A percentile compares a stretch with the other conserved stretches of the same genome.
These are phyloP conservation scores for Oophaga pumilio DNA, from an alignment of 2,113 vertebrate species.

Conservation along the genomic window DNA sequence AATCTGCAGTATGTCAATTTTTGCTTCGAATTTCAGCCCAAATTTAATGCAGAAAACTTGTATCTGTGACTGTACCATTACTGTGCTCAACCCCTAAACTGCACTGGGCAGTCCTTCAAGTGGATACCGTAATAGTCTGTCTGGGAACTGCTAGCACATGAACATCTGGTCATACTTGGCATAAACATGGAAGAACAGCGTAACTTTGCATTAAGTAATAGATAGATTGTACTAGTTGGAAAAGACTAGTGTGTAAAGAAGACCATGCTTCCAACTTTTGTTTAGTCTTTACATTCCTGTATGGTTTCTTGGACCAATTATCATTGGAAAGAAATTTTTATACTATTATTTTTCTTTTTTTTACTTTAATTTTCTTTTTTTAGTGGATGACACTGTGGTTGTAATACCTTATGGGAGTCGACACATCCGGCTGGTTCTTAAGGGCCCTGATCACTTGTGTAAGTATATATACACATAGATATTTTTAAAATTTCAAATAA, in stretches of 20 bases:
- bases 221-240: too few relatives aligned
- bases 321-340: background rate
- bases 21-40: too few relatives aligned
- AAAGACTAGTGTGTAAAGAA: background rate
- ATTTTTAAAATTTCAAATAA: background rate
- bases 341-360: background rate
- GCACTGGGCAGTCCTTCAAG: too few relatives aligned
- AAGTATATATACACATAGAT: slow-evolving; percentile 78
- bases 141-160: too few relatives aligned
- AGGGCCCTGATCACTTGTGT: slow-evolving; percentile 97
- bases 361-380: slow-evolving; percentile 57
- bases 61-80: too few relatives aligned
- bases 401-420: slow-evolving; percentile 89
- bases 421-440: slow-evolving; percentile 89
- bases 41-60: too few relatives aligned
- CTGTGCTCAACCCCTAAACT: too few relatives aligned
- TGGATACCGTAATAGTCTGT: too few relatives aligned
- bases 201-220: background rate
- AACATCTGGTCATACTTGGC: too few relatives aligned
- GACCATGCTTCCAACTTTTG: background rate
- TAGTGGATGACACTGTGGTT: slow-evolving; percentile 89
- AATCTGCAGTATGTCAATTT: too few relatives aligned
- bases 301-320: background rate
- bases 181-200: background rate
- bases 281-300: background rate